Evolutionary conservation across 1,140 invertebrate species (phyloP).

Genomic region (Chironomus tepperi): DNA sequence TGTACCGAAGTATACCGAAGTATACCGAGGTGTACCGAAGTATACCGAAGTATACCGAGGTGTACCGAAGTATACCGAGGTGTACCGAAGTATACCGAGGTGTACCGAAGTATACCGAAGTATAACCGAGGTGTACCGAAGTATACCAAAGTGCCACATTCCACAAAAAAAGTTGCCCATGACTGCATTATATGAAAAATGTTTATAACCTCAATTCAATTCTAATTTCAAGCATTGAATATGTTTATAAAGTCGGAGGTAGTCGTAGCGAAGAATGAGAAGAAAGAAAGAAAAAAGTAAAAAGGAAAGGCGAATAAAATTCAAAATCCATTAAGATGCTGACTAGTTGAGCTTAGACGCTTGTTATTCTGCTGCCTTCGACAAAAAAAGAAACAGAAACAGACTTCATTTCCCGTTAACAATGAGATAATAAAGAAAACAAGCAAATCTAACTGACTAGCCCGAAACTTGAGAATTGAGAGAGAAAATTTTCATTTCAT

Average conservation of each 20-base stretch:
- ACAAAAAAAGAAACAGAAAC: not conserved
- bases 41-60: too few relatives aligned
- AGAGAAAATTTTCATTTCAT: not conserved
- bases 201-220: conserved; percentile 19
- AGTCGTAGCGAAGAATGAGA: not conserved
- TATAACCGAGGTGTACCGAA: too few relatives aligned
- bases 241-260: not conserved
- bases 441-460: too few relatives aligned
- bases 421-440: not conserved
- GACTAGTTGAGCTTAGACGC: not conserved
- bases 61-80: too few relatives aligned
- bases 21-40: too few relatives aligned
- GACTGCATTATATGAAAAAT: conserved; percentile 5
- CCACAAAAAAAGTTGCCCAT: too few relatives aligned
- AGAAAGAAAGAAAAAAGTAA: too few relatives aligned
- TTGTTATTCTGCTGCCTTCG: not conserved
- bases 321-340: conserved; percentile 21
- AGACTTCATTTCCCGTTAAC: conserved; percentile 7
- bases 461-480: too few relatives aligned
- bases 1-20: too few relatives aligned
- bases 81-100: too few relatives aligned
- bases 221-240: not conserved
- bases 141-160: too few relatives aligned
- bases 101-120: too few relatives aligned
- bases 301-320: conserved; percentile 17